Conservation (phyloP, 2,888 invertebrate species). For the Isoperla grammatica region DNA sequence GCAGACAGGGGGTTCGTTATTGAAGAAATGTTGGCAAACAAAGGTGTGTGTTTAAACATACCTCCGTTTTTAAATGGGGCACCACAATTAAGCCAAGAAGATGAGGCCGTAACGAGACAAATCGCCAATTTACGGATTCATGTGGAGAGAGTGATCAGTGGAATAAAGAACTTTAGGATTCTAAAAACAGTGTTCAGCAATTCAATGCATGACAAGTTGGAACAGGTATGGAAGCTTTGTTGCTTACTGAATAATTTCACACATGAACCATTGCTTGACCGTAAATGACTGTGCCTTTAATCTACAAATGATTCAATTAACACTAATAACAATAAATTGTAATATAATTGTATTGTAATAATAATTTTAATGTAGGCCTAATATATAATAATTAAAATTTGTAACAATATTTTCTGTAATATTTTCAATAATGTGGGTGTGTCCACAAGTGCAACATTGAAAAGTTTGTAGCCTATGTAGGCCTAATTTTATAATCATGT, state of each 20-base stretch:
- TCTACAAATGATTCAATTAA: too few relatives aligned
- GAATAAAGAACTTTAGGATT: conserved; percentile 29
- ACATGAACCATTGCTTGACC: background rate
- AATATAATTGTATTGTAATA: too few relatives aligned
- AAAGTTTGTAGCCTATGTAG: too few relatives aligned
- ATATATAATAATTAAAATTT: too few relatives aligned
- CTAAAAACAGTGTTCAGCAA: background rate
- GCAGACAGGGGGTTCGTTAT: conserved; percentile 33
- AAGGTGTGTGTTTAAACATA: conserved; percentile 19
- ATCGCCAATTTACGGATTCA: conserved; percentile 30
- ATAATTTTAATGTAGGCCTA: too few relatives aligned
- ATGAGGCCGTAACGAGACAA: conserved; percentile 21
- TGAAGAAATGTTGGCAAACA: conserved; percentile 25
- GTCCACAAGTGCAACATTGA: too few relatives aligned
- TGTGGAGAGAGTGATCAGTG: conserved; percentile 28
- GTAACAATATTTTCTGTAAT: too few relatives aligned
- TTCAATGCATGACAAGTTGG: conserved; percentile 15
- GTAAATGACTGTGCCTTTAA: too few relatives aligned
- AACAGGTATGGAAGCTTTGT: conserved; percentile 19
- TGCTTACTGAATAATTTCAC: conserved; percentile 13
- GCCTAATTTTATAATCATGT: too few relatives aligned
- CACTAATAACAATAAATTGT: too few relatives aligned
- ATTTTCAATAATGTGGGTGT: too few relatives aligned
- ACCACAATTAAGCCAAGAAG: background rate
- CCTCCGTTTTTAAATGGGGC: conserved; percentile 27